phyloP scores from a whole-genome alignment of 1,140 invertebrate species.

The Drosophila pseudoananassae region DNA sequence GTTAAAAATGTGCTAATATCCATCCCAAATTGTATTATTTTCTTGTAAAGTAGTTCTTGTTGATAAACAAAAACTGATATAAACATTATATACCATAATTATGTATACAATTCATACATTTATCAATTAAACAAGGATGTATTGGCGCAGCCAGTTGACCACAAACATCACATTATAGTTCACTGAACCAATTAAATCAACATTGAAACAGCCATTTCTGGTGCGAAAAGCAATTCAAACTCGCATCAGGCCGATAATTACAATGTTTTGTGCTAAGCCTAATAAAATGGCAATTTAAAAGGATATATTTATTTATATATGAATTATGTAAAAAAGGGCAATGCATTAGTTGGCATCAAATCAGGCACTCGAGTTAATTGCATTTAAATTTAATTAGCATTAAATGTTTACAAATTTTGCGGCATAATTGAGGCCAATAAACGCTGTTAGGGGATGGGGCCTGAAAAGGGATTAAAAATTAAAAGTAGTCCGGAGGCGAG shows the following conservation, averaged over 20 bases:
- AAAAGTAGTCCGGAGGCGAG: neutral
- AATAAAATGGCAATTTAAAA: slow-evolving; percentile 33
- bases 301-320: slow-evolving; percentile 24
- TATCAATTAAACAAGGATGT: slow-evolving; percentile 10
- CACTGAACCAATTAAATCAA: slow-evolving; percentile 41
- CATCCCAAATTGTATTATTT: neutral
- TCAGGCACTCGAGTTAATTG: slow-evolving; percentile 79
- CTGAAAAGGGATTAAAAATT: slow-evolving; percentile 19
- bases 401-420: slow-evolving; percentile 75
- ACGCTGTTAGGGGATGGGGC: neutral
- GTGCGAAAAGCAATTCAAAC: slow-evolving; percentile 4
- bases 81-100: neutral
- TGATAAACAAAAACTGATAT: no score
- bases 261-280: slow-evolving; percentile 23
- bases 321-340: slow-evolving; percentile 27
- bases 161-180: slow-evolving; percentile 18
- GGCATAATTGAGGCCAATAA: slow-evolving; percentile 39
- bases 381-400: slow-evolving; percentile 80
- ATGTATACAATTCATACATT: neutral
- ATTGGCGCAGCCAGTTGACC: slow-evolving; percentile 3
- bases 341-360: slow-evolving; percentile 41
- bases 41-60: no score
- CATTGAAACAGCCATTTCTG: slow-evolving; percentile 33
- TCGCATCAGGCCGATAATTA: slow-evolving; percentile 31
- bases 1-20: no score